Evolutionary conservation across 1,140 invertebrate genomes (phyloP).

Genomic region (Drosophila azteca): DNA sequence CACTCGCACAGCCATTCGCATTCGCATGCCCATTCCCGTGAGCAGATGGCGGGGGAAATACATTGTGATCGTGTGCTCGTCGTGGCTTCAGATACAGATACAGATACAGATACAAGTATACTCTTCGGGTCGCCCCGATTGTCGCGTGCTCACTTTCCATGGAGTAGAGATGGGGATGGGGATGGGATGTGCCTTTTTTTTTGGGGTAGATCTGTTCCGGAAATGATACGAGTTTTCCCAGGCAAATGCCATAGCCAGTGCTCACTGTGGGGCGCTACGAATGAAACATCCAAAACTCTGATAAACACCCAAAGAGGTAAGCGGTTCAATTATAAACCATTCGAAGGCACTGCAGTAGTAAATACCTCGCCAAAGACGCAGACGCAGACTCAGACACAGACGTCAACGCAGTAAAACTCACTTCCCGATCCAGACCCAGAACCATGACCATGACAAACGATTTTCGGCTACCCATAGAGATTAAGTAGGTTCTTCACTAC

Average conservation of each 20-base stretch:
- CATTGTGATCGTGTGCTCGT: too few species aligned
- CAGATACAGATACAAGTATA: too few species aligned
- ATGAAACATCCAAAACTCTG: background rate
- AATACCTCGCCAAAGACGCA: conserved; percentile 41
- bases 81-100: too few species aligned
- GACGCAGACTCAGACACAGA: conserved; percentile 25
- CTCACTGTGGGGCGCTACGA: conserved; percentile 5
- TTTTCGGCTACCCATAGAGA: conserved; percentile 20
- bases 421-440: conserved; percentile 16
- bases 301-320: conserved; percentile 16
- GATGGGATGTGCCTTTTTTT: too few species aligned
- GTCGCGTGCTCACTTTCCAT: too few species aligned
- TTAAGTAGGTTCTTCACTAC: conserved; percentile 6
- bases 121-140: too few species aligned
- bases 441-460: conserved; percentile 26
- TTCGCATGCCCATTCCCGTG: background rate
- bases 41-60: background rate
- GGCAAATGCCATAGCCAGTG: background rate
- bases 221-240: too few species aligned
- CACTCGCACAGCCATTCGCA: background rate
- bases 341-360: conserved; percentile 29
- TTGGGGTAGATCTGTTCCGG: too few species aligned
- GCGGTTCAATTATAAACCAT: background rate
- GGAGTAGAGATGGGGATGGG: too few species aligned
- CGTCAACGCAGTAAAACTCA: conserved; percentile 35